A percentile compares a stretch with the other conserved stretches of the same genome.
Conservation (phyloP, 2,888 invertebrate genomes). For the Gymnoscelis rufifasciata region DNA sequence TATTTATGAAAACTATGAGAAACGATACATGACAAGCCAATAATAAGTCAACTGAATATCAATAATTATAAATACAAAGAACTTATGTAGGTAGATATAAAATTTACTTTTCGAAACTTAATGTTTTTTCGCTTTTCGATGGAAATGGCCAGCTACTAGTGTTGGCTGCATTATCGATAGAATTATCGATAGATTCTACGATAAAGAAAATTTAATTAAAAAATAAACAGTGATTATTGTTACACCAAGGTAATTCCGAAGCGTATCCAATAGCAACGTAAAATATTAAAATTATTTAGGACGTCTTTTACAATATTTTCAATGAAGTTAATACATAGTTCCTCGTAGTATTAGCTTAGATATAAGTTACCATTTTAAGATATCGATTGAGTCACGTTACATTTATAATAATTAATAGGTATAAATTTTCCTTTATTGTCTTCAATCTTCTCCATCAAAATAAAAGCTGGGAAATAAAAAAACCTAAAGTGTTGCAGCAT, state of each 20-base stretch:
- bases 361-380: constrained; percentile 65
- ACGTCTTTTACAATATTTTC: constrained; percentile 43
- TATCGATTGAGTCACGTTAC: constrained; percentile 68
- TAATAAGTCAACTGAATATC: constrained; percentile 13
- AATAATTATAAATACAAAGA: constrained; percentile 12
- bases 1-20: constrained; percentile 27
- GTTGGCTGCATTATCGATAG: constrained; percentile 21
- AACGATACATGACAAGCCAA: constrained; percentile 23
- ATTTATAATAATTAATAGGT: constrained; percentile 71
- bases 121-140: constrained; percentile 18
- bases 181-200: constrained; percentile 17
- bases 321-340: constrained; percentile 43
- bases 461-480: constrained; percentile 50
- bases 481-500: constrained; percentile 33
- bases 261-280: constrained; percentile 38
- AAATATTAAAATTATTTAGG: constrained; percentile 29
- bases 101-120: too few species aligned
- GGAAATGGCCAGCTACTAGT: constrained; percentile 16
- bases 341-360: constrained; percentile 54
- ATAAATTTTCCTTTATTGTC: constrained; percentile 78
- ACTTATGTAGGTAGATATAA: constrained; percentile 3
- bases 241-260: constrained; percentile 13
- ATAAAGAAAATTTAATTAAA: constrained; percentile 10
- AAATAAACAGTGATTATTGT: constrained; percentile 6
- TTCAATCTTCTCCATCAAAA: constrained; percentile 70